Evolutionary conservation across 92 coral and sea anemone genomes (phyloP), one percentile per base, ranked within the genome.

Genomic region (Phenganax stokvisi): DNA sequence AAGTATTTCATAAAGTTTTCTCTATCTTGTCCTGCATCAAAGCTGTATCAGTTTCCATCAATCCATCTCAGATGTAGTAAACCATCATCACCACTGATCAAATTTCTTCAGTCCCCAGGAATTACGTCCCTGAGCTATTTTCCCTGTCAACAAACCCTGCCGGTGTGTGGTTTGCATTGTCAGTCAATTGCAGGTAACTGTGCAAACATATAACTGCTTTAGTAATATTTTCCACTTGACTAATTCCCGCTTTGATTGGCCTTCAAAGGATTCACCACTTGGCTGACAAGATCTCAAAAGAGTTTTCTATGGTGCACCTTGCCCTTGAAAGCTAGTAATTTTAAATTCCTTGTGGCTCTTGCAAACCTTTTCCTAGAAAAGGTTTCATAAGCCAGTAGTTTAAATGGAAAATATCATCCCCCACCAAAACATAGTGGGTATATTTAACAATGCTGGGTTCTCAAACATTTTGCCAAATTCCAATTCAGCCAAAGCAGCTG

Each of bases 151-250:
- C 63, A 84, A 84, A 84, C 5, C 87, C 83, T 60, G 74, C 12
- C 58, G 87, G 87, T 31, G 31, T n/a, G 31, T 76, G 57, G 47
- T 54, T 15, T 37, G 76, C 86, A 84, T 84, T 75, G 58, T 75
- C 86, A 61, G 86, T 76, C 51, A 74, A 80, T 54, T 65, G 10
- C 10, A 84, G 10, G 27, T 75, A 84, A 60, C 76, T 84, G 72
- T 84, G 87, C 54, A 84, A 72, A 67, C 83, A 84, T 30, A 76
- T 74, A 13, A 47, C 69, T 13, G 87, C 87, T 61, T 9, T 76
- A 3, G 69, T 62, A 51, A 84, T 76, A 65, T 63, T 57, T 30
- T 76, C 77, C 15, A 65, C 83, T 66, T 66, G 47, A 27, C 20
- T 30, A 66, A 66, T 29, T 66, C 72, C 77, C 52, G 72, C 84